Evolutionary conservation across 1,140 invertebrate species (phyloP).

Genomic region (Zaprionus camerounensis): DNA sequence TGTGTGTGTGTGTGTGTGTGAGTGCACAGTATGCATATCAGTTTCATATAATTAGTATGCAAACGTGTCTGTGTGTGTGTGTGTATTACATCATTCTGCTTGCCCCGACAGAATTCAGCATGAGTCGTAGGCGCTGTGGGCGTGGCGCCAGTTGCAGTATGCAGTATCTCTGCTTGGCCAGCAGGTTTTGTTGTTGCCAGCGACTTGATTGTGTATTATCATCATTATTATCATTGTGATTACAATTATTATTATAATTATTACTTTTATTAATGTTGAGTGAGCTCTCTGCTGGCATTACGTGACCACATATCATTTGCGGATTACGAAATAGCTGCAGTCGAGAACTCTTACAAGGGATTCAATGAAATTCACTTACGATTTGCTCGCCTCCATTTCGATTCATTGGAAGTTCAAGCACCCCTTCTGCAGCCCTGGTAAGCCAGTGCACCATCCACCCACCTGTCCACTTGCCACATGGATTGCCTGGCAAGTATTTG

Average conservation of each 20-base stretch:
- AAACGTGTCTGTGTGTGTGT: background rate
- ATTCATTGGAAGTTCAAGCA: slow-evolving; percentile 1
- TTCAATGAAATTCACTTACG: background rate
- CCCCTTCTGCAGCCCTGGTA: background rate
- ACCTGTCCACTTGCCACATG: background rate
- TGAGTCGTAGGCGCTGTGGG: background rate
- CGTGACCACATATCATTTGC: slow-evolving; percentile 1
- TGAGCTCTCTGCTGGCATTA: slow-evolving; percentile 9
- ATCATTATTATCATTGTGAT: slow-evolving; percentile 24
- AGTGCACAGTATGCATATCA: slow-evolving; percentile 15
- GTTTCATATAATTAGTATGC: slow-evolving; percentile 4
- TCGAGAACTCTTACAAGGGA: background rate
- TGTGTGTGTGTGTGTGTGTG: background rate
- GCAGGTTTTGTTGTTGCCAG: slow-evolving; percentile 9
- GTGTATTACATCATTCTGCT: slow-evolving; percentile 64
- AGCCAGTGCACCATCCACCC: background rate
- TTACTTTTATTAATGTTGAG: slow-evolving; percentile 6
- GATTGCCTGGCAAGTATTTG: slow-evolving; percentile 17
- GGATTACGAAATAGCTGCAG: slow-evolving; percentile 18
- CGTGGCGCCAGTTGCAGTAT: slow-evolving; percentile 2
- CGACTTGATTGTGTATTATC: background rate
- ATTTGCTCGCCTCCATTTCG: background rate
- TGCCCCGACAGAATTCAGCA: slow-evolving; percentile 44
- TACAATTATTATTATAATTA: slow-evolving; percentile 16
- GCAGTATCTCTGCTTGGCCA: background rate